These are phyloP conservation scores for Polia nebulosa DNA, from an alignment of 2,888 invertebrate genomes.

Conservation along the genomic window DNA sequence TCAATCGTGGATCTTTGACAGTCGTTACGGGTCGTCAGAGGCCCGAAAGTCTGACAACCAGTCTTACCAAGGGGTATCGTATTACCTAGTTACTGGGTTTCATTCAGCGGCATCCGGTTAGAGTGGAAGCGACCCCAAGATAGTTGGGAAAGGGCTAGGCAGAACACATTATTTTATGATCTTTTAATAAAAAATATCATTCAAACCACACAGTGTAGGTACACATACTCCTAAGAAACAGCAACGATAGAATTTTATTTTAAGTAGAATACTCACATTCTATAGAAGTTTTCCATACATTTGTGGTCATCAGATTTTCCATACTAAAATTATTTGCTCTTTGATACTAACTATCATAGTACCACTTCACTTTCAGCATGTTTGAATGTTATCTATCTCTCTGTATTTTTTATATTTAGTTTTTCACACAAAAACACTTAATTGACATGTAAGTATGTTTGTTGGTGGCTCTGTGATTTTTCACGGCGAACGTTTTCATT, in stretches of 20 bases:
- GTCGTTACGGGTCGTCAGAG: too few species aligned
- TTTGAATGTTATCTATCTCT: background rate
- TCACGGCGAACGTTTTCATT: background rate
- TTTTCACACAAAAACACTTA: background rate
- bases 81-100: too few species aligned
- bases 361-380: background rate
- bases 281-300: constrained; percentile 20
- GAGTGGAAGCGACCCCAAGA: too few species aligned
- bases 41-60: too few species aligned
- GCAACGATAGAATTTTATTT: background rate
- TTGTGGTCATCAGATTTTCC: constrained; percentile 43
- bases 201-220: constrained; percentile 7
- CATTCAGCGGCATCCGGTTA: too few species aligned
- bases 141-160: too few species aligned
- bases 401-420: background rate
- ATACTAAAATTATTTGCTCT: background rate
- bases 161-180: too few species aligned
- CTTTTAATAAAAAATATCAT: background rate
- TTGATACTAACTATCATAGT: background rate
- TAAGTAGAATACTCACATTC: constrained; percentile 11
- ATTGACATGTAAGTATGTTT: too few species aligned
- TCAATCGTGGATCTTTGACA: too few species aligned
- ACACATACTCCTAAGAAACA: background rate
- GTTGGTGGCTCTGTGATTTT: background rate
- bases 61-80: too few species aligned